Percentiles rank a stretch among this genome's conserved stretches.
Conservation (phyloP, 2,797 vertebrate species). For the Acanthurus lineatus region DNA sequence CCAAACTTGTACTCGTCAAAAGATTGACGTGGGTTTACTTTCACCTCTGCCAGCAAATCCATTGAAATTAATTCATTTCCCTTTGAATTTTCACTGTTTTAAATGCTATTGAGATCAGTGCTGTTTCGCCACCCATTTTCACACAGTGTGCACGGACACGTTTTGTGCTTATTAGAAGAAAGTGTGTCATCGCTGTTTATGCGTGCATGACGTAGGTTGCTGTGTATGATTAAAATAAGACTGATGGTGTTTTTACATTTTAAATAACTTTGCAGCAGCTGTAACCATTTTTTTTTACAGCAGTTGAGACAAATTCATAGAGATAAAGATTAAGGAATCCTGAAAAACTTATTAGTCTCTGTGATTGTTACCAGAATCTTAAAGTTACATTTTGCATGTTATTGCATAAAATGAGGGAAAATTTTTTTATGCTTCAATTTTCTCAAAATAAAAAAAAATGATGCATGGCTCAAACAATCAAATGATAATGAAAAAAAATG, state of each 20-base stretch:
- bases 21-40: no score
- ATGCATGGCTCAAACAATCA: not conserved
- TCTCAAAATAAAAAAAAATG: not conserved
- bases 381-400: not conserved
- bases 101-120: no score
- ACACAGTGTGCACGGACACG: no score
- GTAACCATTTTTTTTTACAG: not conserved
- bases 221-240: not conserved
- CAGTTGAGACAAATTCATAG: not conserved
- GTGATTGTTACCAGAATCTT: no score
- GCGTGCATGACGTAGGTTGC: not conserved
- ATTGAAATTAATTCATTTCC: no score
- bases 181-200: not conserved
- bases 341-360: no score
- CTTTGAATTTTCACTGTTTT: no score
- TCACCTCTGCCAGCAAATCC: no score
- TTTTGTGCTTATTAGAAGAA: conserved; percentile 1
- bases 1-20: not conserved
- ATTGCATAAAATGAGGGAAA: not conserved
- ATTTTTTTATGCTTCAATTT: not conserved
- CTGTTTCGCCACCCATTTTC: not conserved
- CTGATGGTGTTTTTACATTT: not conserved
- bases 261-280: not conserved
- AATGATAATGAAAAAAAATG: conserved; percentile 14
- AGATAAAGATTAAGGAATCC: no score